phyloP scores from a whole-genome alignment of 2,888 invertebrate species.

The Ecdyonurus torrentis region DNA sequence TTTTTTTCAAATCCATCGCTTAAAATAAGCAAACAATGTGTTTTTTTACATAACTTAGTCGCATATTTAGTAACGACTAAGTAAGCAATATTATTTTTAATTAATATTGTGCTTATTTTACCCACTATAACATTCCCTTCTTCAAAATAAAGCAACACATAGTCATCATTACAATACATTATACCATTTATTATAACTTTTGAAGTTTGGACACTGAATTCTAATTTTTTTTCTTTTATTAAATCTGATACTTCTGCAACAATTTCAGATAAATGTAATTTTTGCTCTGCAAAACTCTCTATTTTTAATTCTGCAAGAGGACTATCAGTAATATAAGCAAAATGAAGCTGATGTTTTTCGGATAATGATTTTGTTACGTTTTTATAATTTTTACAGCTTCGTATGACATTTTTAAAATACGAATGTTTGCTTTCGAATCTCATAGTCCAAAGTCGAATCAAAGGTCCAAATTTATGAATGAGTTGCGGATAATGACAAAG shows the following conservation, averaged over 20 bases:
- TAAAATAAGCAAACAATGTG: background rate
- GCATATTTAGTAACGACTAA: background rate
- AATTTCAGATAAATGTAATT: background rate
- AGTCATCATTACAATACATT: no score
- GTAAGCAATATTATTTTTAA: background rate
- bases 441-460: background rate
- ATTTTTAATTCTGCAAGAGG: background rate
- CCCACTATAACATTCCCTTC: no score
- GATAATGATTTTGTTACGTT: background rate
- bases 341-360: background rate
- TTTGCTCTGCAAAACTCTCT: background rate
- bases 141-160: no score
- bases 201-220: no score
- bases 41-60: background rate
- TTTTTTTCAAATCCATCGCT: background rate
- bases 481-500: background rate
- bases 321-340: background rate
- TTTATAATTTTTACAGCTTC: background rate
- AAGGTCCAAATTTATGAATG: background rate
- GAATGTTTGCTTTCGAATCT: background rate
- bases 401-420: background rate
- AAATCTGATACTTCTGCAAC: background rate
- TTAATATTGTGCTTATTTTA: background rate
- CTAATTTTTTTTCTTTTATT: no score
- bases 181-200: no score